These are phyloP conservation scores for Glossophaga mutica DNA, from an alignment of 2,797 vertebrate species.

Conservation along the genomic window DNA sequence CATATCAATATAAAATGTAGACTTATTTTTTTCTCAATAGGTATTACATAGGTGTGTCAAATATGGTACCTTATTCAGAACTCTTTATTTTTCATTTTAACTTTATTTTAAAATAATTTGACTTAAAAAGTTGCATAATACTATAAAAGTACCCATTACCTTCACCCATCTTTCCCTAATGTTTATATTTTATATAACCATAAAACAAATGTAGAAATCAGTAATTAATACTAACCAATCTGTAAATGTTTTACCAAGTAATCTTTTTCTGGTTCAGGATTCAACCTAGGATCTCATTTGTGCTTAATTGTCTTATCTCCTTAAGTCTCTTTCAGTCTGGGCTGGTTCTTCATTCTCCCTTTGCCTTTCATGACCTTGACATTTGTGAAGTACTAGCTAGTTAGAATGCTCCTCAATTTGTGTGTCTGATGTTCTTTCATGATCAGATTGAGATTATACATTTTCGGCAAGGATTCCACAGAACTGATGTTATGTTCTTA, in stretches of 20 bases:
- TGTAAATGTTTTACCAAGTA: neutral
- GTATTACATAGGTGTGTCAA: neutral
- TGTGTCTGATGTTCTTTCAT: constrained; percentile 1
- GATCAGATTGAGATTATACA: neutral
- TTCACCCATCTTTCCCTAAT: neutral
- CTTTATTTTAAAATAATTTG: constrained; percentile 26
- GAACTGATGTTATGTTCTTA: neutral
- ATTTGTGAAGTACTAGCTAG: neutral
- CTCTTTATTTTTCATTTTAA: neutral
- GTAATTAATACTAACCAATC: neutral
- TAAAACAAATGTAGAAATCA: neutral
- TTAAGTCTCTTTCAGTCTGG: neutral
- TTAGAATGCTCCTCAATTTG: neutral
- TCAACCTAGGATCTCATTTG: neutral
- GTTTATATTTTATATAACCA: neutral
- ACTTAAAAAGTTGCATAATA: neutral
- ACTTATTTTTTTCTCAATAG: neutral
- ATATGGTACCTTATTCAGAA: neutral
- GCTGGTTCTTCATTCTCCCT: neutral
- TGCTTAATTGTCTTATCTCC: neutral
- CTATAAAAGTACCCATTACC: neutral
- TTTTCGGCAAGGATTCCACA: neutral
- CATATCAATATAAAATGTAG: neutral
- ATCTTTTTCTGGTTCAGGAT: neutral
- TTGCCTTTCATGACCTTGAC: neutral